Percentiles rank a stretch among this genome's conserved stretches.
Conservation (phyloP, 2,113 vertebrate genomes). For the Orientallactaga bullata region DNA sequence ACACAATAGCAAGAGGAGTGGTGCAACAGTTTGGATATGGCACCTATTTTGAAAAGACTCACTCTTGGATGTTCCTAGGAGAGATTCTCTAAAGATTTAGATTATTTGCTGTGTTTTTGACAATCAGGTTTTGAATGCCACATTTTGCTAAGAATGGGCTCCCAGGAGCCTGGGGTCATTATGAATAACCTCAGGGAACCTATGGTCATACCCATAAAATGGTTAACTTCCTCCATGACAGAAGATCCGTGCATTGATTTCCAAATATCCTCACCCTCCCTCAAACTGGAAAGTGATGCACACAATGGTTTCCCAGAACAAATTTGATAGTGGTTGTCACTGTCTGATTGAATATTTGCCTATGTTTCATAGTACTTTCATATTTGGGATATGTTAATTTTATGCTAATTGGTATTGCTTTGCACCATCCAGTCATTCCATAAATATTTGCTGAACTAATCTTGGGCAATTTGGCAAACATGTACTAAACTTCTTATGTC, state of each 20-base stretch:
- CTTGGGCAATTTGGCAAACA: slow-evolving; percentile 13
- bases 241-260: background rate
- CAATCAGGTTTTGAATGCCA: background rate
- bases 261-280: background rate
- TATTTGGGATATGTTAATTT: background rate
- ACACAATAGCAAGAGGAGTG: background rate
- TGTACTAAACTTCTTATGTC: background rate
- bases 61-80: background rate
- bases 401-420: slow-evolving; percentile 35
- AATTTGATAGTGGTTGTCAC: background rate
- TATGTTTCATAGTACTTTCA: slow-evolving; percentile 34
- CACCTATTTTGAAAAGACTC: background rate
- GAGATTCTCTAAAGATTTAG: slow-evolving; percentile 10
- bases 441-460: slow-evolving; percentile 41
- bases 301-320: background rate
- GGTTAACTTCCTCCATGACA: background rate
- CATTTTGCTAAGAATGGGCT: background rate
- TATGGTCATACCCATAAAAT: background rate
- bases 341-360: background rate
- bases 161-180: background rate
- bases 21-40: background rate
- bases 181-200: background rate
- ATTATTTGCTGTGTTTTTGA: slow-evolving; percentile 25
- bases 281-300: background rate
- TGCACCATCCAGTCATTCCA: background rate